Base-by-base conservation (phyloP, 1,140 invertebrate species). In the Saccostrea echinata region DNA sequence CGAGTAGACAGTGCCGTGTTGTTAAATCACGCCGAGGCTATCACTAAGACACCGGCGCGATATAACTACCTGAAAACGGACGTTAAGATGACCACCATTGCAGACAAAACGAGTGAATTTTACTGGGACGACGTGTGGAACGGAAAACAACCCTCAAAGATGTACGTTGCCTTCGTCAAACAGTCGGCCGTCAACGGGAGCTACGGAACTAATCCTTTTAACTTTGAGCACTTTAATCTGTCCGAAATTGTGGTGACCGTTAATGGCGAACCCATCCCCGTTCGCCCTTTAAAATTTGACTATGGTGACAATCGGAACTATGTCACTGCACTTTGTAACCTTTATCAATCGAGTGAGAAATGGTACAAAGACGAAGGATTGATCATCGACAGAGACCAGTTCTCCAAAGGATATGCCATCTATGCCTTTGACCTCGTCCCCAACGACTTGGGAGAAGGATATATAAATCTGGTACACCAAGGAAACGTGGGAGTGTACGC, bases 151-250 rank as follows among this genome's bases (percentile, higher is more conserved):
- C 35, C 86, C 0, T n/a, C 57, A 11, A 87, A 83, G 64, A 57
- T 43, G 27, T 83, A 51, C 33, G 53, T 87, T 43, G n/a, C 76
- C 11, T 87, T 83, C n/a, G 80, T 87, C 18, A 87, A 64, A 24
- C 86, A 87, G 35, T 53, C 53, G 27, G 88, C 61, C 1, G 88
- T 88, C 9, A 71, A 86, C 51, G 88, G 88, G 52, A 30, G 30
- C 84, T 88, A 86, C n/a, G 16, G 52, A 16, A 84, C 55, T 13
- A 86, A 88, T 76, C 76, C 88, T 1, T 88, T 83, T 84, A 85
- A 88, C n/a, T 84, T 87, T 52, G 24, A 84, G 30, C 18, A 87
- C 51, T 84, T 87, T 12, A 57, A 57, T 3, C 13, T 68, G 13
- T 57, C 68, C 27, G 30, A 24, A 24, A 68, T 76, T 3, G 80